A percentile compares a stretch with the other conserved stretches of the same genome.
These are phyloP conservation scores for Coranthus polyacanthus DNA, from an alignment of 2,797 vertebrate genomes.

Conservation along the genomic window DNA sequence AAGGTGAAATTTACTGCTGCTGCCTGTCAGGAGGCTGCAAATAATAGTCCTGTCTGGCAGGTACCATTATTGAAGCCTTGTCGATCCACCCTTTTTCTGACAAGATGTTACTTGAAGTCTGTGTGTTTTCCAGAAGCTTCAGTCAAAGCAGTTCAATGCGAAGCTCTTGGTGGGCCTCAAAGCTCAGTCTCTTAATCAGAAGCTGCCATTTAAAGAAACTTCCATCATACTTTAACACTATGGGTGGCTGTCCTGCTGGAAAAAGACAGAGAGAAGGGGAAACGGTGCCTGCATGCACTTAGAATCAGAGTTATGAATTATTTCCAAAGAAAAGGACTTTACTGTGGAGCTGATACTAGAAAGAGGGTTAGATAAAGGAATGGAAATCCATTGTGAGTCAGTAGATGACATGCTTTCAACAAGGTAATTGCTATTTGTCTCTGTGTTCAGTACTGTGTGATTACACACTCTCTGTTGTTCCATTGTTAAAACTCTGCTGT, in stretches of 20 bases:
- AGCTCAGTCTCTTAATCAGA: conserved; percentile 63
- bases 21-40: conserved; percentile 72
- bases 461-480: conserved; percentile 69
- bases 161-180: conserved; percentile 29
- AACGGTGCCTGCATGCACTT: neutral
- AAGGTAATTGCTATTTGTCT: conserved; percentile 75
- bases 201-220: conserved; percentile 66
- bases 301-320: neutral
- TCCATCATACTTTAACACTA: conserved; percentile 31
- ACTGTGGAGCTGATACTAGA: conserved; percentile 17
- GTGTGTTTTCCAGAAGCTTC: conserved; percentile 57
- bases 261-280: neutral
- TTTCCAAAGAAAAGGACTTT: neutral
- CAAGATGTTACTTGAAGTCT: conserved; percentile 84
- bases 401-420: conserved; percentile 53
- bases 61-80: conserved; percentile 78
- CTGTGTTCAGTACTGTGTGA: conserved; percentile 59
- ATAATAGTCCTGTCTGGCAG: conserved; percentile 79
- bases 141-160: conserved; percentile 56
- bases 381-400: conserved; percentile 27
- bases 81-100: conserved; percentile 79
- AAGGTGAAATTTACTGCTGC: conserved; percentile 75
- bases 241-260: conserved; percentile 22
- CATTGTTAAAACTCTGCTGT: conserved; percentile 70
- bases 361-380: conserved; percentile 1